Base-by-base conservation (phyloP, 2,113 vertebrate genomes). In the Perca schrenkii region DNA sequence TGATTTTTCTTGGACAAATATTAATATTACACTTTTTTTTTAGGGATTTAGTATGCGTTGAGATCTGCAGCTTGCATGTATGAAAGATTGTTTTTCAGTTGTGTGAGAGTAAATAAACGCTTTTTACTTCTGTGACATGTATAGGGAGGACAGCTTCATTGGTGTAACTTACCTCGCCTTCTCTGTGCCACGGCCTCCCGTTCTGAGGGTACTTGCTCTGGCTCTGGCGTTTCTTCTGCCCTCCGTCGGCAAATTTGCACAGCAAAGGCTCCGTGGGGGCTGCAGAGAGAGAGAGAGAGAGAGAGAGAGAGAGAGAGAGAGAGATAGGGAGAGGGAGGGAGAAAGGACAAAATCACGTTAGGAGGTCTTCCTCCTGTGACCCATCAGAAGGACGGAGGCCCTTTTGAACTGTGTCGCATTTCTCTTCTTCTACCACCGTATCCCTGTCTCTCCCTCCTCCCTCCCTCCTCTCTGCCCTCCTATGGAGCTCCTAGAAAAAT, bases 191-290 rank as follows among this genome's bases (percentile, higher is more conserved):
- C 52, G 97, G 97, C 94, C 98, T 96, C 85, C 98, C 98, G 64
- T 99, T 99, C 95, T 98, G 97, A 80, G 97, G 97, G 84, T 99
- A 98, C 95, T 99, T 99, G 95, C 97, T 97, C 96, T 99, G 98
- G 95, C 97, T 98, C 95, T 99, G 98, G 67, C 98, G 92, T 94
- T 99, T 99, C 95, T 99, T 99, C 94, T 99, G 97, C 88, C 98
- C 98, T 95, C 98, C 98, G 80, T 99, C 98, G 61, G 98, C 98
- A 91, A 99, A 99, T 96, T 99, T 99, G 95, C 98, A 99, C 96
- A 99, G 97, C 96, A 99, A 96, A 94, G 98, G 98, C 95, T 99
- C 98, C 82, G 94, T 97, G 93, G 97, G 97, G 90, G 97, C 97
- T 99, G 96, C 63, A 91, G 95, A 94, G 94, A 96, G 88, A 95